Evolutionary conservation across 2,113 vertebrate species (phyloP).

Genomic region (Callopanchax toddi): DNA sequence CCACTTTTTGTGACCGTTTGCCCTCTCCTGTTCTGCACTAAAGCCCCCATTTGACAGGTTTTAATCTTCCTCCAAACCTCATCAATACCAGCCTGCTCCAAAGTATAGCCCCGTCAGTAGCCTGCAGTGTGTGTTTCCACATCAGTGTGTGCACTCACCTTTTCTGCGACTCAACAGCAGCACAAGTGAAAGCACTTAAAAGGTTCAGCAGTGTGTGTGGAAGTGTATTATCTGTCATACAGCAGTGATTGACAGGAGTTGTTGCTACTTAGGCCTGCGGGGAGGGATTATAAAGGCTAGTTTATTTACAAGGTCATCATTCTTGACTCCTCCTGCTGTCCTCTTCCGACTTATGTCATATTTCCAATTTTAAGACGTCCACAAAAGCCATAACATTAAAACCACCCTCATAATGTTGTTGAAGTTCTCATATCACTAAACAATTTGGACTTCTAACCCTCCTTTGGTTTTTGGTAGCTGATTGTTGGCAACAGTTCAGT

Average conservation of each 20-base stretch:
- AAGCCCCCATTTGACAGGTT: conserved; percentile 54
- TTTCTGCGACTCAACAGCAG: conserved; percentile 3
- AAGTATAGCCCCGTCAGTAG: conserved; percentile 2
- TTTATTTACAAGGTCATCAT: conserved; percentile 72
- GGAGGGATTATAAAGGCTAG: conserved; percentile 64
- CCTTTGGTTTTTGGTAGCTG: background rate
- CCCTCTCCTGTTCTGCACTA: conserved; percentile 53
- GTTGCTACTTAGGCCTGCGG: conserved; percentile 30
- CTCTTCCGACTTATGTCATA: conserved; percentile 23
- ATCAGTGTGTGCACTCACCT: conserved; percentile 3
- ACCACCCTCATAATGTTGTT: background rate
- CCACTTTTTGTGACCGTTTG: conserved; percentile 58
- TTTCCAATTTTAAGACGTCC: conserved; percentile 9
- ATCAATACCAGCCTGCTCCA: conserved; percentile 48
- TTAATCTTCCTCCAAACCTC: conserved; percentile 56
- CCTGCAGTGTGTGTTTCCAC: conserved; percentile 13
- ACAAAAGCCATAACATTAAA: background rate
- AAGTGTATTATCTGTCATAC: conserved; percentile 45
- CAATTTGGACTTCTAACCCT: background rate
- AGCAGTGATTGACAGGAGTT: conserved; percentile 53
- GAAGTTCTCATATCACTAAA: background rate
- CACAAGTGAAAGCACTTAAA: conserved; percentile 28
- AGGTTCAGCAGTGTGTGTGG: conserved; percentile 26
- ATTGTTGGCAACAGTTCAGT: background rate
- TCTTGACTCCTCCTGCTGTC: conserved; percentile 29